Evolutionary conservation across 1,140 invertebrate species (phyloP), one percentile per base, ranked within the genome.

Genomic region (Drosophila parabipectinata): DNA sequence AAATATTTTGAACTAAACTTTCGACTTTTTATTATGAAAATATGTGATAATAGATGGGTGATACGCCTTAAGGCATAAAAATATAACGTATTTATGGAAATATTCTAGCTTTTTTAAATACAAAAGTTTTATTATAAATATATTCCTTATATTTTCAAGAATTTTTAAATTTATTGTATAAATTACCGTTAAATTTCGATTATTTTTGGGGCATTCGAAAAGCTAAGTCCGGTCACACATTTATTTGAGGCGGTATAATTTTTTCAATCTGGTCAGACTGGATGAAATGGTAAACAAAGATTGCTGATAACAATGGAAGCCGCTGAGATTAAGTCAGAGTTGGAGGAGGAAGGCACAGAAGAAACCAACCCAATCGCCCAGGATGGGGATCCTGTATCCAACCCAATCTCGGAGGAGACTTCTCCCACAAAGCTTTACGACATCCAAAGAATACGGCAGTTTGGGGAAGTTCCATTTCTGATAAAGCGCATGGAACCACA

Each of bases 401-500:
- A 45, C 0, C 6, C 10, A 3, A 45, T 28, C 2, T 9, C 3
- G 2, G 26, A 8, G 4, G 7, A 32, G 1, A 24, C 21, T 0
- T 45, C 47, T 6, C 7, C 28, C 0, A 32, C 15, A 15, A 88
- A 79, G 28, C 45, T 88, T 0, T 88, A 61, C 30, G 79, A 88
- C 21, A 68, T 83, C 21, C 34, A 39, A 26, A 39, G 64, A 32
- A 41, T 88, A 4, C 54, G 54, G 5, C 12, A 30, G 7, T 88
- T 73, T 39, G 64, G 61, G 1, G 66, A 88, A 44, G 79, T 84
- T 2, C 68, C 76, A 0, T 77, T 83, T 39, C n/a, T 88, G 0
- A 83, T 88, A n/a, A 83, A 72, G 39, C 83, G 83, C 3, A 68
- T 77, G 84, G 79, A 88, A 12, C 57, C 57, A 1, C 26, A 77